Evolutionary conservation across 2,888 invertebrate genomes (phyloP).

Genomic region (Microctonus hyperodae): DNA sequence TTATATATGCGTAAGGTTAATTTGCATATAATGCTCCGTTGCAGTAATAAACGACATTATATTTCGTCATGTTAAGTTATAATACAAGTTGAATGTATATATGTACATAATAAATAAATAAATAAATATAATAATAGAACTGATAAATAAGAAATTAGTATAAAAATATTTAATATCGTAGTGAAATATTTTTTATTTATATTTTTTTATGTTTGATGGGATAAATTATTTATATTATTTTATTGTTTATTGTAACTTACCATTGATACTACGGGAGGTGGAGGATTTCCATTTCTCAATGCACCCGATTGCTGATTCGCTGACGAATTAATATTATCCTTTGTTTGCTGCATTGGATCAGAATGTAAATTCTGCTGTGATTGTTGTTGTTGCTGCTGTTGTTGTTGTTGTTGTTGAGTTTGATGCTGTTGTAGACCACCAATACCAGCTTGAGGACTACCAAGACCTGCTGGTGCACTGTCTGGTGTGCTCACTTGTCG

Average conservation of each 20-base stretch:
- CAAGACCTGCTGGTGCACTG: constrained; percentile 59
- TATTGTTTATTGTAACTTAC: constrained; percentile 45
- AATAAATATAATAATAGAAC: too few relatives aligned
- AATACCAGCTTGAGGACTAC: constrained; percentile 60
- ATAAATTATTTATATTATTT: not conserved
- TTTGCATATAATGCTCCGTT: constrained; percentile 15
- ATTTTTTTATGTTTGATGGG: too few relatives aligned
- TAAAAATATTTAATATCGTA: too few relatives aligned
- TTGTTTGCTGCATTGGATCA: constrained; percentile 62
- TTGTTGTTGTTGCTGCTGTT: constrained; percentile 51
- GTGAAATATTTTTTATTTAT: not conserved
- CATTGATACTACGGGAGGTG: constrained; percentile 61
- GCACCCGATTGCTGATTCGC: constrained; percentile 59
- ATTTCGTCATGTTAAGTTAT: constrained; percentile 33
- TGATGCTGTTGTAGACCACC: constrained; percentile 52
- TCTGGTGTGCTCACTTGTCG: constrained; percentile 62
- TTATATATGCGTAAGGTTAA: not conserved
- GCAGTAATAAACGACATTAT: constrained; percentile 7
- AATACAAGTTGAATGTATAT: constrained; percentile 19
- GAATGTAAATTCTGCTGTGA: constrained; percentile 54
- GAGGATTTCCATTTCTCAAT: constrained; percentile 60
- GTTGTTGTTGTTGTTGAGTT: constrained; percentile 44
- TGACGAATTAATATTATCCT: constrained; percentile 59
- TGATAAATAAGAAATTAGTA: too few relatives aligned
- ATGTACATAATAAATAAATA: constrained; percentile 11